Percentiles rank a stretch among this genome's conserved stretches.
phyloP scores from a whole-genome alignment of 1,140 invertebrate genomes.

The Drosophila pectinifera region DNA sequence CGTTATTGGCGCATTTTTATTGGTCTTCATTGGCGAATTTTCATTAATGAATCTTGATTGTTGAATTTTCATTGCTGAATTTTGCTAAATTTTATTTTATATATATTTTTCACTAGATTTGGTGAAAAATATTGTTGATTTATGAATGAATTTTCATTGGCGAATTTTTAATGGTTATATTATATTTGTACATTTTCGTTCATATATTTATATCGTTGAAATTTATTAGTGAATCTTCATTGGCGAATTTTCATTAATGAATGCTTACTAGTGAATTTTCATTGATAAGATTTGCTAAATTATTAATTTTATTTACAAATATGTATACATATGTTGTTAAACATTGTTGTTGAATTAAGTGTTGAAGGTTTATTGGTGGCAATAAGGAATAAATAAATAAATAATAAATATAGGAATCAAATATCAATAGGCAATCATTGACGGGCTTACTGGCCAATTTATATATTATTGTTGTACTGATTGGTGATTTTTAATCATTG shows the following conservation, averaged over 20 bases:
- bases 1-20: not conserved
- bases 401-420: no score
- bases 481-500: not conserved
- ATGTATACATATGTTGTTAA: no score
- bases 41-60: not conserved
- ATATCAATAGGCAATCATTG: not conserved
- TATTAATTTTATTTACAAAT: no score
- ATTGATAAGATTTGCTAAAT: no score
- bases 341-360: not conserved
- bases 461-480: not conserved
- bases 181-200: no score
- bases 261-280: not conserved
- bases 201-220: no score
- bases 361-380: not conserved
- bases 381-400: no score
- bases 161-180: no score
- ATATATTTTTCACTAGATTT: no score
- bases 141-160: not conserved
- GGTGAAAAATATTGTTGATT: no score
- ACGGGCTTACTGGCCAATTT: rapidly evolving
- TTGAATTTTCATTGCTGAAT: no score
- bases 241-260: not conserved
- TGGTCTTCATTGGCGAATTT: not conserved
- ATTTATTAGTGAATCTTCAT: not conserved
- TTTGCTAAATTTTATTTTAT: not conserved